Conservation (phyloP, 2,797 vertebrate species). For the Karalla daura region DNA sequence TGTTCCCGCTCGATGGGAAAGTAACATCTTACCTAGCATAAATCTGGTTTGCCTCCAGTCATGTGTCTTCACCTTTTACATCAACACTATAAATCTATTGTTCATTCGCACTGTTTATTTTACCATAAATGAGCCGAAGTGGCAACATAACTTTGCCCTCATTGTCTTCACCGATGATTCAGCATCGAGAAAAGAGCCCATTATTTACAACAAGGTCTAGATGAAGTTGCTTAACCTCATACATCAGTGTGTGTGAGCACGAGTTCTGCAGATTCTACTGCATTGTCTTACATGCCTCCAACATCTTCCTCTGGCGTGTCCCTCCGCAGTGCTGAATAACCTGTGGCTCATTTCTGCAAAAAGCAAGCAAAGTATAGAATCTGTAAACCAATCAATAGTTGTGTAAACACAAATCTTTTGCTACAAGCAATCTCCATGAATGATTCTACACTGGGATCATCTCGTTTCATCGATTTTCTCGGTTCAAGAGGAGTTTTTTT, state of each 20-base stretch:
- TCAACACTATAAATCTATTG: slow-evolving; percentile 6
- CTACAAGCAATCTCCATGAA: background rate
- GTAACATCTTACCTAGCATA: background rate
- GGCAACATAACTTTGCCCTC: slow-evolving; percentile 15
- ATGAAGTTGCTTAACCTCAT: slow-evolving; percentile 16
- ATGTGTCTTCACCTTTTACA: background rate
- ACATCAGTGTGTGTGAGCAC: background rate
- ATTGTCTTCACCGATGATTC: slow-evolving; percentile 17
- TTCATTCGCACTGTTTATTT: slow-evolving; percentile 8
- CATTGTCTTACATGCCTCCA: background rate
- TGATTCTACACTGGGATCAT: slow-evolving; percentile 10
- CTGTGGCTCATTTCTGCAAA: background rate
- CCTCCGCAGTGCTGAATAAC: background rate
- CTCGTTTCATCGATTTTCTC: slow-evolving; percentile 9
- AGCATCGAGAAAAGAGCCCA: slow-evolving; percentile 15
- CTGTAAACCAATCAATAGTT: slow-evolving; percentile 5
- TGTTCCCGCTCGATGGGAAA: background rate
- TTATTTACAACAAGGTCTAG: slow-evolving; percentile 1
- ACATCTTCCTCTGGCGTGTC: background rate
- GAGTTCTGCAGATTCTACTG: background rate
- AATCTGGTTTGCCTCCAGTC: background rate
- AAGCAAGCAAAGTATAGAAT: background rate
- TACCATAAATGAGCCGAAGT: slow-evolving; percentile 23
- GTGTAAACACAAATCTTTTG: background rate
- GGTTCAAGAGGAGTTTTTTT: background rate